Conservation (phyloP, 2,113 vertebrate genomes). For the Myxocyprinus asiaticus region DNA sequence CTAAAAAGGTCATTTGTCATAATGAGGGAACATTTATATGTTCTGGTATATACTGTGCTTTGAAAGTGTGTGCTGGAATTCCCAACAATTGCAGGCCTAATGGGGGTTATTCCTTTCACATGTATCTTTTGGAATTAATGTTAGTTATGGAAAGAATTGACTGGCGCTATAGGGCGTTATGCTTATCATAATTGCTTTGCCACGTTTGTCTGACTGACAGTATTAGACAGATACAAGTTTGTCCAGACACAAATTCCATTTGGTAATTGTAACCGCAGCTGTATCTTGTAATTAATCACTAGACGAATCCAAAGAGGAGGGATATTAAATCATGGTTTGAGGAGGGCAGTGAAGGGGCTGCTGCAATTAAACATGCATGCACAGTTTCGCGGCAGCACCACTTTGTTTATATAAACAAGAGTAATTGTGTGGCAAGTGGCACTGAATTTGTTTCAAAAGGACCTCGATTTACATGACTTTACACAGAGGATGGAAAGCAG, state of each 20-base stretch:
- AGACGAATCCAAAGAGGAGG: slow-evolving; percentile 7
- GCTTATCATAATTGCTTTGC: slow-evolving; percentile 48
- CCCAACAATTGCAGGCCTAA: background rate
- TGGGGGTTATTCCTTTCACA: slow-evolving; percentile 10
- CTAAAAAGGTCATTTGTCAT: slow-evolving; percentile 49
- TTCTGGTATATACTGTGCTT: slow-evolving; percentile 4
- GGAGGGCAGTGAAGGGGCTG: background rate
- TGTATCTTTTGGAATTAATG: slow-evolving; percentile 45
- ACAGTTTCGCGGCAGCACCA: background rate
- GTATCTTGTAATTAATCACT: slow-evolving; percentile 51
- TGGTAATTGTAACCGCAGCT: background rate
- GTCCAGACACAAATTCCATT: slow-evolving; percentile 42
- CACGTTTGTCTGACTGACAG: slow-evolving; percentile 46
- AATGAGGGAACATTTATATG: slow-evolving; percentile 40
- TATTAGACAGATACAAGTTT: slow-evolving; percentile 27
- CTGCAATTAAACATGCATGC: slow-evolving; percentile 2
- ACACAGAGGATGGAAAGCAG: slow-evolving; percentile 1
- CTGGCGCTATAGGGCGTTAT: slow-evolving; percentile 1
- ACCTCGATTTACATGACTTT: background rate
- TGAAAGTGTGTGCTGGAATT: slow-evolving; percentile 27
- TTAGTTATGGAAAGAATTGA: slow-evolving; percentile 42
- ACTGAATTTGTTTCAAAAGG: slow-evolving; percentile 12
- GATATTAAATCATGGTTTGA: background rate
- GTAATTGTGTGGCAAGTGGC: background rate
- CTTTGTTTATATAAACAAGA: background rate